phyloP scores from a whole-genome alignment of 2,113 vertebrate species.

The Hucho hucho region DNA sequence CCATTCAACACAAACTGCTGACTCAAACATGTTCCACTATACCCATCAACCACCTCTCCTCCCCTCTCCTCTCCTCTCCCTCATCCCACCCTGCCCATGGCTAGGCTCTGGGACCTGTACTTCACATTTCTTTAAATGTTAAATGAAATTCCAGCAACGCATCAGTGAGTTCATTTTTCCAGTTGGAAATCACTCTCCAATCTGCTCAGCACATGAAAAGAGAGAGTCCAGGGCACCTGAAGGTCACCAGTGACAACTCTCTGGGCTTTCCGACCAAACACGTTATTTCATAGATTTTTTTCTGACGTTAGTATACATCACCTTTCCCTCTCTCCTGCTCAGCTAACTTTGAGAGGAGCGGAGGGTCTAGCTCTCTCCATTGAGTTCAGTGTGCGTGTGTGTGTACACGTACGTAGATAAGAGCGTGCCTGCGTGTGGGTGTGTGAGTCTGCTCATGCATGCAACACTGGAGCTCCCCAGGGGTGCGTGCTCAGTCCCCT shows the following conservation, averaged over 20 bases:
- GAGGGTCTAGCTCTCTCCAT: constrained; percentile 38
- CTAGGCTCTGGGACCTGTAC: constrained; percentile 40
- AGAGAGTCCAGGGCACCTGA: constrained; percentile 52
- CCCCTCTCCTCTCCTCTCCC: background rate
- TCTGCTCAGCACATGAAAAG: constrained; percentile 58
- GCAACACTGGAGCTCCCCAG: no score
- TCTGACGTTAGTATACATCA: no score
- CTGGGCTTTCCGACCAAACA: constrained; percentile 33
- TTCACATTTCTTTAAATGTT: constrained; percentile 56
- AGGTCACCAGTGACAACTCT: background rate
- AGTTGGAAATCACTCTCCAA: constrained; percentile 53
- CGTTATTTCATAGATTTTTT: constrained; percentile 22
- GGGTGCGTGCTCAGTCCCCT: no score
- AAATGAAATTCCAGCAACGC: constrained; percentile 68
- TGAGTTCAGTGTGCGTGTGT: constrained; percentile 42
- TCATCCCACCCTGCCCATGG: constrained; percentile 33
- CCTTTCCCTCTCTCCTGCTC: constrained; percentile 3
- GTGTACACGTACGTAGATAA: background rate
- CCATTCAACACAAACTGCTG: constrained; percentile 65
- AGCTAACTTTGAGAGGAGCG: constrained; percentile 32
- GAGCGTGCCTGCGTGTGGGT: constrained; percentile 7
- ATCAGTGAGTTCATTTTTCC: constrained; percentile 63
- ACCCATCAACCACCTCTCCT: background rate
- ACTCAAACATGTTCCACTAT: constrained; percentile 42
- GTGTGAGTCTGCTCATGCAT: background rate